These are phyloP conservation scores for Catalaphyllia jardinei DNA, from an alignment of 64 coral and sea anemone genomes.

Conservation along the genomic window DNA sequence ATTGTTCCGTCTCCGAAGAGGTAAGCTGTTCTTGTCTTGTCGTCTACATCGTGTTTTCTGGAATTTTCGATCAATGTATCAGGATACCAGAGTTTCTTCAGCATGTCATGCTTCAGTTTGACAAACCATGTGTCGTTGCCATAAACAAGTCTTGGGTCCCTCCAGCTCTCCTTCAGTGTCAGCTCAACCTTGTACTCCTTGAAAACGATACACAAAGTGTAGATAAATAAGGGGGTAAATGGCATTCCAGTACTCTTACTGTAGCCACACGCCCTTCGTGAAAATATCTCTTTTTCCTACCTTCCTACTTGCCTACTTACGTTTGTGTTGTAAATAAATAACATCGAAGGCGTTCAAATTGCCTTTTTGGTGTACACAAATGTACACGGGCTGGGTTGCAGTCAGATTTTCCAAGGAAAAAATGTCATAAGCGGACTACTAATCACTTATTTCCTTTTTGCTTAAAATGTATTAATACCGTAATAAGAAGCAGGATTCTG, in stretches of 20 bases:
- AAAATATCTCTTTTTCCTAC: no score
- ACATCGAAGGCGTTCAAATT: no score
- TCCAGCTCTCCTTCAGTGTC: slow-evolving; percentile 25
- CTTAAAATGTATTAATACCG: background rate
- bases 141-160: slow-evolving; percentile 28
- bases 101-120: background rate
- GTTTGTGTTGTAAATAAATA: no score
- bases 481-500: background rate
- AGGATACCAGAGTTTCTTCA: slow-evolving; percentile 26
- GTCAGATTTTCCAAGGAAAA: no score
- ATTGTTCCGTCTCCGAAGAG: slow-evolving; percentile 42
- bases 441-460: no score
- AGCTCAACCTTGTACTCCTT: slow-evolving; percentile 49
- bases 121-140: slow-evolving; percentile 26
- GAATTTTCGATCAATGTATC: slow-evolving; percentile 37
- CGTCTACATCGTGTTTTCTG: slow-evolving; percentile 35
- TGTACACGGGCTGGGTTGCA: no score
- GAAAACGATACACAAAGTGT: background rate
- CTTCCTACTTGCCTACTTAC: no score
- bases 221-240: background rate
- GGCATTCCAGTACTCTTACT: no score
- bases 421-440: no score
- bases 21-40: slow-evolving; percentile 10
- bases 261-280: no score
- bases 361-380: no score